Base-by-base conservation (phyloP, 2,113 vertebrate species). In the Hemichromis elongatus region DNA sequence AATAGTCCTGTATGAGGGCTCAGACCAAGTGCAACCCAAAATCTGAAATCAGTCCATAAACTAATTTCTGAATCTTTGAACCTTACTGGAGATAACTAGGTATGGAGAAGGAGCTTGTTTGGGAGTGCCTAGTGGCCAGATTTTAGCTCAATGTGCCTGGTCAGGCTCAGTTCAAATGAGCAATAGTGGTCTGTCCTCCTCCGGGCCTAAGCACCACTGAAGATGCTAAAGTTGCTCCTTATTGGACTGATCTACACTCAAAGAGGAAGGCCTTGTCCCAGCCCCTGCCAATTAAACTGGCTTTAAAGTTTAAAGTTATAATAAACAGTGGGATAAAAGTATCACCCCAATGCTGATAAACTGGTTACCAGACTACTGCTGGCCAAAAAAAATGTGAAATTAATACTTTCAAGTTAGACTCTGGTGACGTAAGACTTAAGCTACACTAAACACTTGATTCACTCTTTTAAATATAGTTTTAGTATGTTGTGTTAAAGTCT, bases 391-490 rank as follows among this genome's bases (percentile, higher is more conserved):
- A 13, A 42, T 42, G 40, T 42, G 40, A 42, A 42, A 13, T 42
- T 12, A 42, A 13, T 42, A 5, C 5, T 12, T 42, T 11, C 10
- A 40, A 11, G 37, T 11, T 40, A 40, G 37, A 40, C 37, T 11
- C 37, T 40, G 37, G 37, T 4, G 10, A 40, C 10, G 37, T 9
- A 68, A 68, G 12, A 24, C 35, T 68, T 42, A 21, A 66, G 63
- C n/a, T 0, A 68, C 21, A 70, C 37, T 68, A 4, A 3, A 26
- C 63, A 21, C 3, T 24, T 24, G 7, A 66, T 66, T 66, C 11
- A 30, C 26, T 0, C 4, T 19, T 70, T 26, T 50, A 30, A 75
- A 50, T 13, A 47, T 0, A 30, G 9, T 12, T 0, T 2, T 50
- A 28, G 28, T 30, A 0, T 0, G 2, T 47, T 73, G 42, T 8